Conservation (phyloP, 2,113 vertebrate species). For the Genyomyrus donnyi region DNA sequence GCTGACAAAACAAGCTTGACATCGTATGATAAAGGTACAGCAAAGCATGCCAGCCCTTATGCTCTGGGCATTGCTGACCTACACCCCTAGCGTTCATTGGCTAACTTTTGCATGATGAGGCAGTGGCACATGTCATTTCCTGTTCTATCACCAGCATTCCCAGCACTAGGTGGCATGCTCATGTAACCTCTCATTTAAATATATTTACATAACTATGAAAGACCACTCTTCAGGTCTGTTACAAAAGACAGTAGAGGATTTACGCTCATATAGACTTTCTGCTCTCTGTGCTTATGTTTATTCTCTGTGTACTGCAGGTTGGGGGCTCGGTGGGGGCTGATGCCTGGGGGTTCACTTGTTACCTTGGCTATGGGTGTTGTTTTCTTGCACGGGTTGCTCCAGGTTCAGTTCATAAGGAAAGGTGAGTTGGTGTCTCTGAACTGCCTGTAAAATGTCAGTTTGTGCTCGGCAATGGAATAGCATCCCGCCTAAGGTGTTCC, state of each 20-base stretch:
- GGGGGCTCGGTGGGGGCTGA: background rate
- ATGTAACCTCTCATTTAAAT: slow-evolving; percentile 24
- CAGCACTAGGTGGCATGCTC: slow-evolving; percentile 15
- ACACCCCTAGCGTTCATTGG: background rate
- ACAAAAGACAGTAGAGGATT: slow-evolving; percentile 17
- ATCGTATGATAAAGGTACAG: slow-evolving; percentile 10
- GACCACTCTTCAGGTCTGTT: background rate
- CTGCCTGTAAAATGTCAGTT: background rate
- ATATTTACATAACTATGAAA: slow-evolving; percentile 26
- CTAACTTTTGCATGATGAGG: slow-evolving; percentile 4
- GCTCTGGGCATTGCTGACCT: slow-evolving; percentile 2
- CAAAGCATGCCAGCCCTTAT: background rate
- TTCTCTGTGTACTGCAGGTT: background rate
- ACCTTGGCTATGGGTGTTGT: background rate
- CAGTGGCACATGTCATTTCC: slow-evolving; percentile 28
- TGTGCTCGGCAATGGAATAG: background rate
- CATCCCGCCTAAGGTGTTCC: background rate
- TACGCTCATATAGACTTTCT: background rate
- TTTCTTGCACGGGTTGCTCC: background rate
- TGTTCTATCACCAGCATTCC: slow-evolving; percentile 19
- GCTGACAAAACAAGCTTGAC: slow-evolving; percentile 3
- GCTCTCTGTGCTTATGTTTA: slow-evolving; percentile 8
- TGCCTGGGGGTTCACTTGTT: background rate
- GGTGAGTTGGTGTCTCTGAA: background rate
- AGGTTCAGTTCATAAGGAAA: background rate